A percentile compares a stretch with the other conserved stretches of the same genome.
Conservation (phyloP, 2,888 invertebrate genomes). For the Dasysyrphus tricinctus region DNA sequence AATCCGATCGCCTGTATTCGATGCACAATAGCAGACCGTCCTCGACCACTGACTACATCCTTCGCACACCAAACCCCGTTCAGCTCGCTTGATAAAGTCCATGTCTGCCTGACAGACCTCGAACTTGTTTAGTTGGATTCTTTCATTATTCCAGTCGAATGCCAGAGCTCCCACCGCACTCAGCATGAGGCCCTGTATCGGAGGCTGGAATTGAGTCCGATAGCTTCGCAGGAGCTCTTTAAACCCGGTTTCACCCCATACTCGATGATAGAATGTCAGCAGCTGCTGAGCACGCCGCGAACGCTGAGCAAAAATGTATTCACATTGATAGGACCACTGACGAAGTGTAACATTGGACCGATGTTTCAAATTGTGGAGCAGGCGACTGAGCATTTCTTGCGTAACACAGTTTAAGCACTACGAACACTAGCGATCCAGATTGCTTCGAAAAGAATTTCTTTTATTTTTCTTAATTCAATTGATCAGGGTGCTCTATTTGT, state of each 20-base stretch:
- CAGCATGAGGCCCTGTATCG: slow-evolving; percentile 85
- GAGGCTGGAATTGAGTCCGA: slow-evolving; percentile 82
- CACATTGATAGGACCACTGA: slow-evolving; percentile 85
- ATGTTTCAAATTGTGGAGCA: slow-evolving; percentile 82
- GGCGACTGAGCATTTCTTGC: slow-evolving; percentile 78
- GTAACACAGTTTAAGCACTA: slow-evolving; percentile 52
- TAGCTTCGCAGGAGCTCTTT: slow-evolving; percentile 84
- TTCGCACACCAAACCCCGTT: slow-evolving; percentile 84
- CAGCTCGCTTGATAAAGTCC: slow-evolving; percentile 85
- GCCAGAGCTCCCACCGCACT: slow-evolving; percentile 85
- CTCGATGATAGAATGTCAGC: slow-evolving; percentile 86
- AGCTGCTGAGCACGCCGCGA: slow-evolving; percentile 87
- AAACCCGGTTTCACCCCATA: slow-evolving; percentile 87
- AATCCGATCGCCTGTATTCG: slow-evolving; percentile 79
- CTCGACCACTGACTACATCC: slow-evolving; percentile 79
- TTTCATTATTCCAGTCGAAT: slow-evolving; percentile 87
- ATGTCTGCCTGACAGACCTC: slow-evolving; percentile 85
- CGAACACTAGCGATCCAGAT: slow-evolving; percentile 32
- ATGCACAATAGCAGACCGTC: slow-evolving; percentile 80
- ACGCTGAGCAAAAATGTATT: slow-evolving; percentile 86
- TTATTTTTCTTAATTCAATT: slow-evolving; percentile 23
- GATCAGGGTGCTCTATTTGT: slow-evolving; percentile 20
- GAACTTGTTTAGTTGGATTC: slow-evolving; percentile 85
- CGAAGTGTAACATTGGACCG: slow-evolving; percentile 84
- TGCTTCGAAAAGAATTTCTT: slow-evolving; percentile 37